These are phyloP conservation scores for Triplophysa rosa DNA, from an alignment of 2,113 vertebrate species.

Conservation along the genomic window DNA sequence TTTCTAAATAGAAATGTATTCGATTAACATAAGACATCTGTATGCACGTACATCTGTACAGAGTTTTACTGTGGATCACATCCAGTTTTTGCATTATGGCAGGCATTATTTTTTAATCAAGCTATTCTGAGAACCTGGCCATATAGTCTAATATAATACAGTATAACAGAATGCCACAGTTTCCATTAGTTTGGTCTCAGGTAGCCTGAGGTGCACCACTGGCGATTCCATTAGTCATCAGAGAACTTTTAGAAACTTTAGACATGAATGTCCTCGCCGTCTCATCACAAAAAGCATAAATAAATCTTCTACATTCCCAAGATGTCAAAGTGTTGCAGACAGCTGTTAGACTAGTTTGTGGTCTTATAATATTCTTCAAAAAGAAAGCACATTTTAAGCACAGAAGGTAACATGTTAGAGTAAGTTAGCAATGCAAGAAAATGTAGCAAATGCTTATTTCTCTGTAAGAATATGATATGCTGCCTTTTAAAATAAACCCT, in stretches of 20 bases:
- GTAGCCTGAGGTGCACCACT: slow-evolving; percentile 1
- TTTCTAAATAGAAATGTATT: background rate
- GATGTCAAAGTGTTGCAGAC: background rate
- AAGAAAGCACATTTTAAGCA: background rate
- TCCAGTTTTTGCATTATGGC: background rate
- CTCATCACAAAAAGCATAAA: background rate
- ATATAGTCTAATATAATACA: slow-evolving; percentile 17
- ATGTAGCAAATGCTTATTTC: too few relatives aligned
- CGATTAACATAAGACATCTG: background rate
- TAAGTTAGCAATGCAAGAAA: too few relatives aligned
- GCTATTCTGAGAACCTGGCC: background rate
- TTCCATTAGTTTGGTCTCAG: slow-evolving; percentile 12
- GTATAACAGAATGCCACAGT: background rate
- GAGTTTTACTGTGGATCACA: background rate
- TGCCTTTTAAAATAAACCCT: too few relatives aligned
- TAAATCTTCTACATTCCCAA: background rate
- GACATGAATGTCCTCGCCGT: background rate
- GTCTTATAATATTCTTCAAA: background rate
- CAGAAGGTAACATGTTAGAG: too few relatives aligned
- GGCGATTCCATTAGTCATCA: background rate
- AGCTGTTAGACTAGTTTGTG: background rate
- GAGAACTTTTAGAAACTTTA: background rate
- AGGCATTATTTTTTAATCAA: slow-evolving; percentile 16
- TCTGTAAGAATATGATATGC: too few relatives aligned
- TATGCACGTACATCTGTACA: background rate